Base-by-base conservation (phyloP, 2,888 invertebrate species). In the Scaptomyza reducta region DNA sequence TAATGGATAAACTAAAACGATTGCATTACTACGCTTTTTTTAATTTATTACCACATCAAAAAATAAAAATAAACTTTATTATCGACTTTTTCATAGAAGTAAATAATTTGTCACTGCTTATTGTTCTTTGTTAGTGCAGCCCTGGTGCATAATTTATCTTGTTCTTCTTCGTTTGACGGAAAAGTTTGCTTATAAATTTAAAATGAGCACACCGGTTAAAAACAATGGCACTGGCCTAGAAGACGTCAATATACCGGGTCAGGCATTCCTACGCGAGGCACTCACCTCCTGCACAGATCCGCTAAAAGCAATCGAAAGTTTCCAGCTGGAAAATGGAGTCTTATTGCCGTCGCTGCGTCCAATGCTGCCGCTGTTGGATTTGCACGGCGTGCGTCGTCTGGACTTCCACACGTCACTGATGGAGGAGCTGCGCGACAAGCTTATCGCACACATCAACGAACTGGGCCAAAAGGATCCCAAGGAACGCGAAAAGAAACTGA, bases 271-370 rank as follows among this genome's bases (percentile, higher is more conserved):
- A n/a, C 93, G 96, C 51, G 97, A 98, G 91, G 96, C 98, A 11
- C 93, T 99, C 14, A 98, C 98, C 13, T 98, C 97, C 88, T 98
- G 98, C 90, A 97, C 97, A 0, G 98, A 99, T 92, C 99, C 99
- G 11, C 91, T 99, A 40, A 97, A 97, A 92, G 98, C 99, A n/a
- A 99, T 99, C 73, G 98, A 98, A 93, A 98, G 98, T 91, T 99
- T 99, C 10, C 91, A 97, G 94, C 93, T 97, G 46, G 96, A 97
- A 92, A 98, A 98, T 93, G 97, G 97, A 40, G 97, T 98, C 82
- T 92, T 97, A 59, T 92, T 99, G 47, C 98, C 98, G 1, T 98
- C 99, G 0, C 92, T 99, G 50, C 93, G 97, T 50, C 98, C 99
- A 14, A 99, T 99, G 96, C 91, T 99, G 67, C 99, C 99, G 0